Conservation (phyloP, 2,113 vertebrate genomes). For the Pelodiscus sinensis region DNA sequence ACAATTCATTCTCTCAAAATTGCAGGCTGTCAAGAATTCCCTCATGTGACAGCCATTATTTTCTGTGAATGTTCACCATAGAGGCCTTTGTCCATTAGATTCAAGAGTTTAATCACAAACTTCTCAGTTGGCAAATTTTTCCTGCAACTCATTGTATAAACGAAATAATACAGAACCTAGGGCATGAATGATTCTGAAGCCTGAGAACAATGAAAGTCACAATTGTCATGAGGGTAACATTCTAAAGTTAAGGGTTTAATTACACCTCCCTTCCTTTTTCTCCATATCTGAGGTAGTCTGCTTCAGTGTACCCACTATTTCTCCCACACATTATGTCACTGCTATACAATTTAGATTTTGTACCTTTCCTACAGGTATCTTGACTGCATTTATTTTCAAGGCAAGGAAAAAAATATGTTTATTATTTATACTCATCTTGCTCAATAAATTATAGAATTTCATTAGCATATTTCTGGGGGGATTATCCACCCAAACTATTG, state of each 20-base stretch:
- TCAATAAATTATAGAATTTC: conserved; percentile 11
- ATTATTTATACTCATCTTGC: conserved; percentile 9
- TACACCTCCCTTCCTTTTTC: conserved; percentile 2
- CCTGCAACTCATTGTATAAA: accelerated
- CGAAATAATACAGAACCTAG: not conserved
- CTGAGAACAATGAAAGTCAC: conserved; percentile 26
- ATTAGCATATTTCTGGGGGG: not conserved
- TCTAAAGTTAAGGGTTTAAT: not conserved
- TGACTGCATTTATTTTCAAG: not conserved
- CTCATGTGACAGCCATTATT: not conserved
- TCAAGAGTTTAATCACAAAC: not conserved
- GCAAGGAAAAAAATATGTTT: not conserved
- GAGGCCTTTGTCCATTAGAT: not conserved
- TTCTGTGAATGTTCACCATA: not conserved
- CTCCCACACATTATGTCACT: not conserved
- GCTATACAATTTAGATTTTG: not conserved
- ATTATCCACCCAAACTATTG: not conserved
- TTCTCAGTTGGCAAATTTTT: not conserved
- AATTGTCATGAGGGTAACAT: not conserved
- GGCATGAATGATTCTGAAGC: not conserved
- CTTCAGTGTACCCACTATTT: not conserved
- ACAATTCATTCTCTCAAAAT: not conserved
- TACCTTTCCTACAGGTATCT: not conserved
- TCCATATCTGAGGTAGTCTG: not conserved
- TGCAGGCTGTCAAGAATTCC: not conserved